A percentile compares a stretch with the other conserved stretches of the same genome.
phyloP scores from a whole-genome alignment of 1,140 invertebrate genomes.

The Zaprionus gabonicus region DNA sequence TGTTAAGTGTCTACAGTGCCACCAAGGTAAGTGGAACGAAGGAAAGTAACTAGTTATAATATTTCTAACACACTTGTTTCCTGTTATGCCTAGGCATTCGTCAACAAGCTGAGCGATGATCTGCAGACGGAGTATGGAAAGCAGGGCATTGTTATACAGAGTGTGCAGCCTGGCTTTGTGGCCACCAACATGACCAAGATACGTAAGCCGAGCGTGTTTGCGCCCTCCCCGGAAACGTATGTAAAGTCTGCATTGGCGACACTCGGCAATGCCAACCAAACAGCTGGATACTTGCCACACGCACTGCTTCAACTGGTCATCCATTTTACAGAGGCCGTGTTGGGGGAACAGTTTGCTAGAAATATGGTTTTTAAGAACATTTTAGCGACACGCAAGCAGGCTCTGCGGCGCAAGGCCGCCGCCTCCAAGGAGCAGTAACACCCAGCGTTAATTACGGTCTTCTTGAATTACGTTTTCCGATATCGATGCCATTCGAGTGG shows the following conservation, averaged over 20 bases:
- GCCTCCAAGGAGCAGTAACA: slow-evolving; percentile 64
- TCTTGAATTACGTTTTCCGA: background rate
- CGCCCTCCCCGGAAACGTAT: slow-evolving; percentile 91
- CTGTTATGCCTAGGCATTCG: slow-evolving; percentile 88
- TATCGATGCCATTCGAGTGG: slow-evolving; percentile 1
- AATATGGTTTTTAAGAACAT: slow-evolving; percentile 71
- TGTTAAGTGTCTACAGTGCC: slow-evolving; percentile 94
- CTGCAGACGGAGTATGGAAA: slow-evolving; percentile 91
- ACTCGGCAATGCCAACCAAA: slow-evolving; percentile 89
- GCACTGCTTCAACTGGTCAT: slow-evolving; percentile 86
- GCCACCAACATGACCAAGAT: slow-evolving; percentile 97
- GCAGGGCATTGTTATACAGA: slow-evolving; percentile 93
- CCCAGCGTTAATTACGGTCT: background rate
- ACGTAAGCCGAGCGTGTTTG: slow-evolving; percentile 90
- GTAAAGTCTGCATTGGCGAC: slow-evolving; percentile 91
- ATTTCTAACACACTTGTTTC: no score
- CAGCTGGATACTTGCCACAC: slow-evolving; percentile 93
- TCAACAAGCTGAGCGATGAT: slow-evolving; percentile 93
- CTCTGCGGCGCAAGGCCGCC: slow-evolving; percentile 55
- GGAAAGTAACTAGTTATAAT: background rate
- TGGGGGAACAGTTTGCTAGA: slow-evolving; percentile 71
- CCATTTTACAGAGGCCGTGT: slow-evolving; percentile 60
- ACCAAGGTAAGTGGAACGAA: slow-evolving; percentile 89
- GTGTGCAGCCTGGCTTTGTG: slow-evolving; percentile 94
- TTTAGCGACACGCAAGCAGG: slow-evolving; percentile 66